Base-by-base conservation (phyloP, 2,888 invertebrate genomes). In the Platycnemis pennipes region DNA sequence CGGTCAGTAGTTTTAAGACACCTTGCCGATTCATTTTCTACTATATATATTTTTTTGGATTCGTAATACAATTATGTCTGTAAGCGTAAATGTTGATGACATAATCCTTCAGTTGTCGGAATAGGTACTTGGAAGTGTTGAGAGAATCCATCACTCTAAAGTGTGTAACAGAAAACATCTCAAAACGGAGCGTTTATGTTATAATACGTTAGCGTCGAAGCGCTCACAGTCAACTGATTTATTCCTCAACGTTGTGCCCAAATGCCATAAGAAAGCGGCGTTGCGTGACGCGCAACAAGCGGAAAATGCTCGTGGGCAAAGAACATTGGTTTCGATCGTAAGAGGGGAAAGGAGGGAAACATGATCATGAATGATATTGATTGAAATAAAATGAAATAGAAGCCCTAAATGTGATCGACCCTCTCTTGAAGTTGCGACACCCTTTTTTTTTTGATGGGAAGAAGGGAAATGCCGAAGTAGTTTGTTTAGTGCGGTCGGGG, bases 341-440 rank as follows among this genome's bases (percentile, higher is more conserved):
- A 13, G 2, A 13, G 19, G 37, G 22, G 2, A 37, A 77, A 16
- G 63, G 26, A 2, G 8, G 69, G n/a, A 69, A 69, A 91, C 63
- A 91, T 56, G 42, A 56, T 46, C 37, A 56, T 22, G 22, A 89
- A 56, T 89, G 56, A 42, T 56, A 56, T 53, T 37, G 56, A 89
- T 42, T 56, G 22, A 56, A 44, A 44, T 42, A 91, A 91, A 91
- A 91, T 69, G 44, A 44, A 63, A 44, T 91, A n/a, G 91, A 91
- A 37, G 37, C 77, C 77, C 31, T 89, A 63, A 56, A 89, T 89
- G 89, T 22, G 42, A 63, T 63, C 44, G 63, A 69, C 26, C 63
- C n/a, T 42, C 0, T 5, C 45, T 44, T 56, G 37, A 77, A 77
- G 77, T 77, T 77, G 69, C 63, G 91, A 63, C 45, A 89, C 19